Evolutionary conservation across 2,113 vertebrate genomes (phyloP).

Genomic region (Prunella fulvescens): DNA sequence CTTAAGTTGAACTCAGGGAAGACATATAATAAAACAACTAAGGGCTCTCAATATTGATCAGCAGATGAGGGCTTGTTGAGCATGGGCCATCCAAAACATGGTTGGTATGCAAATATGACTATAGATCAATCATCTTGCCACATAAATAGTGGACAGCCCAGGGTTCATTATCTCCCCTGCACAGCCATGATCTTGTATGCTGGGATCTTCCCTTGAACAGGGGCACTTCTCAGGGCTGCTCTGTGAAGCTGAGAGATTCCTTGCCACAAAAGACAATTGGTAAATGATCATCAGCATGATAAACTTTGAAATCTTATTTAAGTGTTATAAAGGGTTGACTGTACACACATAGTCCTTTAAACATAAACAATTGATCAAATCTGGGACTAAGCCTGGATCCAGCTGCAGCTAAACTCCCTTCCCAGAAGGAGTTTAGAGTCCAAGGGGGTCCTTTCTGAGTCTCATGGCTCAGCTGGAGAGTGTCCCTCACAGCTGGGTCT

Average conservation of each 20-base stretch:
- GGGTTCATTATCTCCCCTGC: not conserved
- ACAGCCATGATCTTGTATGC: fast-evolving
- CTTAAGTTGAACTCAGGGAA: not conserved
- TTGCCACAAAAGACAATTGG: not conserved
- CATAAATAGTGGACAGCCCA: not conserved
- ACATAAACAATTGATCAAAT: not conserved
- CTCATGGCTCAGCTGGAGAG: too few relatives aligned
- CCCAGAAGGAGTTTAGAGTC: not conserved
- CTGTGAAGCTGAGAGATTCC: not conserved
- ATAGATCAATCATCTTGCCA: not conserved
- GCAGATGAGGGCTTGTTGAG: not conserved
- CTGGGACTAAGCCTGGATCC: not conserved
- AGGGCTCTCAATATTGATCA: not conserved
- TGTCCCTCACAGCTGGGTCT: not conserved
- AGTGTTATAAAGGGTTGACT: not conserved
- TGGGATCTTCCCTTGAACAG: not conserved
- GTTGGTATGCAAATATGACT: not conserved
- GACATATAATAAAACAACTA: not conserved
- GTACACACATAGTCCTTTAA: not conserved
- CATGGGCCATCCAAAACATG: not conserved
- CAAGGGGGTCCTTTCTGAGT: not conserved
- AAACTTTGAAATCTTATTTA: not conserved
- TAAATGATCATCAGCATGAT: not conserved
- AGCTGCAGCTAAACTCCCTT: not conserved
- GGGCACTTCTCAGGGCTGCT: not conserved